Base-by-base conservation (phyloP, 2,888 invertebrate genomes). In the Gisinianus flammeolus region DNA sequence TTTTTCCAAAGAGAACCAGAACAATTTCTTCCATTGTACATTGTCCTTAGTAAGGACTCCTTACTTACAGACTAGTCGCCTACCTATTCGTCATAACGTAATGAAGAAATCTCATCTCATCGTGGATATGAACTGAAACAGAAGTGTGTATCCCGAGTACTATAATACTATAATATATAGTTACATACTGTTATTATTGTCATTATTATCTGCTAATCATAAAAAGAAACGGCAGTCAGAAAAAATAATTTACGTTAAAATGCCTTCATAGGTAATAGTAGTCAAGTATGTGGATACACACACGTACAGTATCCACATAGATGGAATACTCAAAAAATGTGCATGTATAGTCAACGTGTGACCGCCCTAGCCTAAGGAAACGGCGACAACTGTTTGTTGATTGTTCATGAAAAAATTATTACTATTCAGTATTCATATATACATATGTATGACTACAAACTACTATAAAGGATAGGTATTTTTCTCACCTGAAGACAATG, bases 401-500 rank as follows among this genome's bases (percentile, higher is more conserved):
- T 76, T 76, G 77, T 77, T 70, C 44, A 67, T 12, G 22, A n/a
- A 71, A 62, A 64, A 70, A 71, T 70, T 77, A 76, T 67, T 52
- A 67, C 67, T 75, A 56, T 67, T 67, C 75, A 67, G 66, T 66
- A 62, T 62, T 62, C 62, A 73, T 30, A 30, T 28, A 67, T 67
- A 44, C 33, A 75, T n/a, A n/a, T n/a, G n/a, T n/a, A 44, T 44
- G 44, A 44, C 3, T 44, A 6, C 44, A 44, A 44, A 44, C 35
- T 35, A 35, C n/a, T n/a, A n/a, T n/a, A n/a, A n/a, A n/a, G n/a
- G n/a, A n/a, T n/a, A n/a, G n/a, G n/a, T n/a, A 22, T 26, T 66
- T 64, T 72, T 73, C 71, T 82, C 85, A 89, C 96, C 88, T 97
- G 97, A 82, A 98, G 93, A 88, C 98, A 98, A 87, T 98, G 98